Base-by-base conservation (phyloP, 2,797 vertebrate genomes). In the Peromyscus nudipes region DNA sequence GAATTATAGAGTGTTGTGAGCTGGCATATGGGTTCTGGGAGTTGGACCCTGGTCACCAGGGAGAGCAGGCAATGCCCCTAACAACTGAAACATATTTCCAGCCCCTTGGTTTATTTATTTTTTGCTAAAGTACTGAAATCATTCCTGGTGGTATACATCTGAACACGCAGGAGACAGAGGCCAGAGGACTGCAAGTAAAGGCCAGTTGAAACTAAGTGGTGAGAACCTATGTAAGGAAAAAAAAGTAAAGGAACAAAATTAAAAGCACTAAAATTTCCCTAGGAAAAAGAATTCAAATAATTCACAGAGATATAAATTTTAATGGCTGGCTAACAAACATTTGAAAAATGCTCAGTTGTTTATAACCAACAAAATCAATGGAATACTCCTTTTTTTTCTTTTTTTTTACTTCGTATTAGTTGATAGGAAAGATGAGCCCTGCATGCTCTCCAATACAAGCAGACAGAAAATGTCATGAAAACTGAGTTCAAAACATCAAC, bases 301-400 rank as follows among this genome's bases (percentile, higher is more conserved):
- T 79, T 96, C 43, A 79, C 34, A 92, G n/a, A 85, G 90, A 89
- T 71, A 81, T 86, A 93, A 67, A 77, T 96, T 85, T 49, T 64
- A 91, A 43, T 86, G 6, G 11, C 79, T 93, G 12, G 8, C 60
- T 85, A 96, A 71, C 31, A 87, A 75, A 85, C 19, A 76, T 49
- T 90, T 88, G 40, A 93, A 84, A 84, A 81, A 37, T 92, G 49
- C 52, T 90, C 64, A 43, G 57, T 93, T 92, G 73, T 37, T 89
- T 67, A 91, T n/a, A 92, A 92, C 25, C 29, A 92, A 92, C 69
- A 85, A 85, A 40, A 94, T 25, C 40, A 92, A 88, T 52, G 16
- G 82, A 67, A 89, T 87, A 46, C 43, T 86, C 94, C 43, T 90
- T 73, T n/a, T 0, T 49, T 57, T 0, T 90, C n/a, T n/a, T n/a